These are phyloP conservation scores for Anastatus disparis DNA, from an alignment of 1,140 invertebrate species.

Conservation along the genomic window DNA sequence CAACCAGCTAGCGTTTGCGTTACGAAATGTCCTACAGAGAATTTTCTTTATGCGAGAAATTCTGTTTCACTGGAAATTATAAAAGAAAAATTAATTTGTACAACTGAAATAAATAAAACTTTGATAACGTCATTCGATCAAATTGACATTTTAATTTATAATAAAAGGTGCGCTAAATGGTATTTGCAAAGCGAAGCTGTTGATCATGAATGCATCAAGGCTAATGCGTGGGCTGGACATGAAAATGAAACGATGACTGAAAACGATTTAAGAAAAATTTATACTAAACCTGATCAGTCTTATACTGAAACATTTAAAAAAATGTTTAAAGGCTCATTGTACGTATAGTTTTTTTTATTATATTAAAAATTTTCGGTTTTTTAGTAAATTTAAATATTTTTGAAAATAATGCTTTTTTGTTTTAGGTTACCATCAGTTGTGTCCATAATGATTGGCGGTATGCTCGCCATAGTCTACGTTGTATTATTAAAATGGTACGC, in stretches of 20 bases:
- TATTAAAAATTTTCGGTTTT: neutral
- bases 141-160: constrained; percentile 60
- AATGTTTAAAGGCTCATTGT: too few species aligned
- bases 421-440: constrained; percentile 11
- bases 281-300: too few species aligned
- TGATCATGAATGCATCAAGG: constrained; percentile 46
- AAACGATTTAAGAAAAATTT: neutral
- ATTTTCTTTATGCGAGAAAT: constrained; percentile 39
- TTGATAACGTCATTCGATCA: constrained; percentile 23
- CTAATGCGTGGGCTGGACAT: constrained; percentile 7
- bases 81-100: constrained; percentile 74
- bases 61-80: constrained; percentile 43
- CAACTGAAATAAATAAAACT: constrained; percentile 67
- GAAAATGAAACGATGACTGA: constrained; percentile 33
- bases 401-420: constrained; percentile 5
- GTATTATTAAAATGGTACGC: constrained; percentile 89
- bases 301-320: too few species aligned
- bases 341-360: too few species aligned
- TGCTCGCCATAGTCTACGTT: constrained; percentile 88
- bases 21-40: constrained; percentile 75
- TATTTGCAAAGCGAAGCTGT: constrained; percentile 74
- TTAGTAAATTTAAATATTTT: neutral
- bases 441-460: constrained; percentile 54
- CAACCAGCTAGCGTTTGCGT: constrained; percentile 94
- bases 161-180: constrained; percentile 78